Evolutionary conservation across 2,888 invertebrate species (phyloP).

Genomic region (Odontocerum albicorne): DNA sequence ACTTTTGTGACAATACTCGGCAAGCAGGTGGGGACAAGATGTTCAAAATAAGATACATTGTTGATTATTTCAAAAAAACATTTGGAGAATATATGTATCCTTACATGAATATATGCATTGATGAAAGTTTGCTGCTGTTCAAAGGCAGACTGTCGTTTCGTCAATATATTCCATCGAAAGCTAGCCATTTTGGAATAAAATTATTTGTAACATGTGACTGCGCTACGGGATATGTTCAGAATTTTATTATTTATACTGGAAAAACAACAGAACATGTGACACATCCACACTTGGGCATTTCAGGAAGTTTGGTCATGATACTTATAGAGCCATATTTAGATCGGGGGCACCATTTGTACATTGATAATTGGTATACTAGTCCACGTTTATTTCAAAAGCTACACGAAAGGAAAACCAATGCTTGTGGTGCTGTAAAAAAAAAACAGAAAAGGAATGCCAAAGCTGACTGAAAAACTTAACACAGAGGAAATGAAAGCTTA

Average conservation of each 20-base stretch:
- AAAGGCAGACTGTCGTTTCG: constrained; percentile 10
- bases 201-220: constrained; percentile 17
- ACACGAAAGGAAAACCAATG: not conserved
- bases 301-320: constrained; percentile 19
- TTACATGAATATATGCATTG: not conserved
- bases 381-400: constrained; percentile 13
- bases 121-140: constrained; percentile 8
- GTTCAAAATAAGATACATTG: not conserved
- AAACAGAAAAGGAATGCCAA: constrained; percentile 9
- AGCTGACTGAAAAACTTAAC: constrained; percentile 10
- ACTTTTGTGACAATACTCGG: too few relatives aligned
- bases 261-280: not conserved
- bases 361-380: constrained; percentile 22
- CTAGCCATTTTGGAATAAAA: constrained; percentile 13
- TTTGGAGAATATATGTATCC: not conserved
- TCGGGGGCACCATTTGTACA: constrained; percentile 11
- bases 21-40: not conserved
- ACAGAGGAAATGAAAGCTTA: constrained; percentile 1
- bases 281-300: constrained; percentile 8
- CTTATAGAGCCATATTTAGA: constrained; percentile 17
- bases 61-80: not conserved
- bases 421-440: constrained; percentile 13
- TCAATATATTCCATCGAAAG: constrained; percentile 15
- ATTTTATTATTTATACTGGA: constrained; percentile 17
- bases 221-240: constrained; percentile 1